Evolutionary conservation across 2,113 vertebrate species (phyloP).

Genomic region (Eptatretus burgeri): DNA sequence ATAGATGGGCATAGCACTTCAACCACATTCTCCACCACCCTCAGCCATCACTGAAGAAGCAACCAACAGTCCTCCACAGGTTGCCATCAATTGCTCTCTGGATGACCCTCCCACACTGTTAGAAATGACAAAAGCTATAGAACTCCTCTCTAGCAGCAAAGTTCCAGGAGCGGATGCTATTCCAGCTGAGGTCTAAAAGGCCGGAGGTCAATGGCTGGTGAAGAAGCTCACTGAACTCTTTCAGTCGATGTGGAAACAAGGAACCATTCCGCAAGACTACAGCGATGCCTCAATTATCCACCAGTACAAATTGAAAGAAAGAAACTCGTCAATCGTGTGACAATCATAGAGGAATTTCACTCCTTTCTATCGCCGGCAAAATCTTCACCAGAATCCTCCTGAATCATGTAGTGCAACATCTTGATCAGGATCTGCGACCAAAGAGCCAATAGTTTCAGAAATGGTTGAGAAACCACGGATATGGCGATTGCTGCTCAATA

Average conservation of each 20-base stretch:
- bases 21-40: not conserved
- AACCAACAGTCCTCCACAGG: not conserved
- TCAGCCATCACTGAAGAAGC: not conserved
- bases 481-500: not conserved
- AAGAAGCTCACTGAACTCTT: not conserved
- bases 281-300: slow-evolving; percentile 1
- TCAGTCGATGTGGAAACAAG: not conserved
- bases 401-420: not conserved
- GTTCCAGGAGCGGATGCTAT: not conserved
- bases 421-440: not conserved
- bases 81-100: not conserved
- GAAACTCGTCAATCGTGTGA: not conserved
- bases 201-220: not conserved
- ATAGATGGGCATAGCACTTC: not conserved
- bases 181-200: not conserved
- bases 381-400: slow-evolving; percentile 3
- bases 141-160: not conserved
- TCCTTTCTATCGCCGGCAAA: not conserved
- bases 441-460: not conserved
- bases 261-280: not conserved
- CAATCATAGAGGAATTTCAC: not conserved
- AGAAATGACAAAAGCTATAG: not conserved
- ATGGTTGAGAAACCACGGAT: not conserved
- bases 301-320: slow-evolving; percentile 1
- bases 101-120: not conserved